Conservation (phyloP, 2,797 vertebrate species). For the Acanthurus leucopareius region DNA sequence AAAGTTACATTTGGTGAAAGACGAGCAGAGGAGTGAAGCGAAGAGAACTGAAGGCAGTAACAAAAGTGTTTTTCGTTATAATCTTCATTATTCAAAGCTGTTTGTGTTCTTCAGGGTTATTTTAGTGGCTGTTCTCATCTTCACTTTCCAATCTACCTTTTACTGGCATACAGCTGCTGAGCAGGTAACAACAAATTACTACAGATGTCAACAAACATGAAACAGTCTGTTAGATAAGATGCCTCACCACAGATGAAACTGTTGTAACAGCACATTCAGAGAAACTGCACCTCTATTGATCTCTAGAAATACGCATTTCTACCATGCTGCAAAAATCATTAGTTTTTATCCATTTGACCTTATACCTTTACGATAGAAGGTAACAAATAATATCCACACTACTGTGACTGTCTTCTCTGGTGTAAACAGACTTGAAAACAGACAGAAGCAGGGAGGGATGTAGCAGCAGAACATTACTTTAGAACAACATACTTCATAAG, state of each 20-base stretch:
- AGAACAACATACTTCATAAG: neutral
- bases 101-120: constrained; percentile 35
- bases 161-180: constrained; percentile 5
- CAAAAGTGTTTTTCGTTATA: constrained; percentile 15
- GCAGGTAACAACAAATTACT: constrained; percentile 33
- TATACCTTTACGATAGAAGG: neutral
- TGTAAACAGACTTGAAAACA: constrained; percentile 19
- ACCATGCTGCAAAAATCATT: neutral
- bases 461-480: neutral
- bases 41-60: constrained; percentile 15
- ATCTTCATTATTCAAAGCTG: constrained; percentile 30
- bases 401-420: neutral
- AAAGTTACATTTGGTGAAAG: constrained; percentile 40
- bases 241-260: constrained; percentile 15
- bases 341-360: neutral
- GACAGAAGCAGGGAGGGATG: neutral
- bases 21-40: constrained; percentile 22
- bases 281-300: constrained; percentile 3
- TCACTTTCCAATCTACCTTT: constrained; percentile 3
- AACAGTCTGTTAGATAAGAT: constrained; percentile 3
- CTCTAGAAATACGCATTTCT: neutral
- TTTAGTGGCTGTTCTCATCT: constrained; percentile 21
- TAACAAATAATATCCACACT: neutral
- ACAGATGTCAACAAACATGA: constrained; percentile 31
- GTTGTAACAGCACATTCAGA: constrained; percentile 18